phyloP scores from a whole-genome alignment of 2,888 invertebrate species.

The Quadroppia sp. region DNA sequence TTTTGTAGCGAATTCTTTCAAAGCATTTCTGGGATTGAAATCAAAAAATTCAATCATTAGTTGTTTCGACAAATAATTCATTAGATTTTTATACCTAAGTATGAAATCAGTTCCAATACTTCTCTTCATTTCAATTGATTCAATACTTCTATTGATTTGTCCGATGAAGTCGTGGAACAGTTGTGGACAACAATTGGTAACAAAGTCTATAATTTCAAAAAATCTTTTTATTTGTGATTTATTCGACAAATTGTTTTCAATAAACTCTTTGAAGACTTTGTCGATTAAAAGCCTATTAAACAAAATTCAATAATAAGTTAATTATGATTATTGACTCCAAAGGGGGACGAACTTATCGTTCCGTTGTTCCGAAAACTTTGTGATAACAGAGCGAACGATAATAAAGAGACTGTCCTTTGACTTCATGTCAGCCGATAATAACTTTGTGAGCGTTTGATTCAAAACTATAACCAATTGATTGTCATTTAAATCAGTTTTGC shows the following conservation, averaged over 20 bases:
- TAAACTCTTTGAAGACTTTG: not conserved
- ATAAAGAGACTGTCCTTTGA: not conserved
- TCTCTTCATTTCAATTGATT: constrained; percentile 6
- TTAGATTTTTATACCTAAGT: not conserved
- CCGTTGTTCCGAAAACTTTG: not conserved
- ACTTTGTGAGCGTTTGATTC: not conserved
- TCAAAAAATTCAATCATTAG: not conserved
- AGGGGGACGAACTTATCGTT: not conserved
- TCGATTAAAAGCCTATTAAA: not conserved
- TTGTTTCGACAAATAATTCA: not conserved
- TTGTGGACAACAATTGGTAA: not conserved
- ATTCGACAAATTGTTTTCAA: constrained; percentile 11
- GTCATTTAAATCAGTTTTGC: not conserved
- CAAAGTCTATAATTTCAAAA: not conserved
- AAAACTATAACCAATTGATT: not conserved
- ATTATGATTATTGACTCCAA: not conserved
- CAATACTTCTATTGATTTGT: constrained; percentile 2
- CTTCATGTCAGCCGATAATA: not conserved
- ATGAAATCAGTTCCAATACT: not conserved
- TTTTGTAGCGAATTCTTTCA: not conserved
- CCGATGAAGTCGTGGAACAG: not conserved
- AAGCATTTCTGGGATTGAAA: no score
- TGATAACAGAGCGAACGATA: not conserved
- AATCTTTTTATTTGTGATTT: not conserved
- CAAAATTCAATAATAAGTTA: not conserved